These are phyloP conservation scores for Myocastor coypus DNA, from an alignment of 2,113 vertebrate species.

Conservation along the genomic window DNA sequence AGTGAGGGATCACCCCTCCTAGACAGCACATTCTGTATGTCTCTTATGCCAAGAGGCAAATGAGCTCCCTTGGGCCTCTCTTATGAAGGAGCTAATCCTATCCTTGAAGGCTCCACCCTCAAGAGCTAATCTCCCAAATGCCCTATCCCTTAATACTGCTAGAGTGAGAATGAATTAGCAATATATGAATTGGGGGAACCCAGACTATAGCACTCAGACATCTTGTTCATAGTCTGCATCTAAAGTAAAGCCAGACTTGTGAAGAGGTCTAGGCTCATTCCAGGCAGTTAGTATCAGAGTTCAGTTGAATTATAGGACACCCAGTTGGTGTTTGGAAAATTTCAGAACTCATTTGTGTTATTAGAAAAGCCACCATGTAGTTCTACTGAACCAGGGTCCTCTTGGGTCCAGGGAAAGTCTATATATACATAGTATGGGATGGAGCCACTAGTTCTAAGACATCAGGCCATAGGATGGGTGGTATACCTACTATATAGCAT, in stretches of 20 bases:
- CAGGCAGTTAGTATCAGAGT: background rate
- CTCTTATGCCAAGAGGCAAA: too few relatives aligned
- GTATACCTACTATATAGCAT: rapidly evolving
- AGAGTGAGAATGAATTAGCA: background rate
- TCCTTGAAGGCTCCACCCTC: background rate
- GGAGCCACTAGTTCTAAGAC: background rate
- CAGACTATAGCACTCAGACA: background rate
- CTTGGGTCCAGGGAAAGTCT: background rate
- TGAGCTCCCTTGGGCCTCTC: background rate
- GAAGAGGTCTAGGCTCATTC: background rate
- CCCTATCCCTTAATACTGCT: background rate
- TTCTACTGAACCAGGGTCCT: background rate
- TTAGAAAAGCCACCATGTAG: background rate
- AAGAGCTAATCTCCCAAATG: background rate
- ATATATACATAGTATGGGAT: too few relatives aligned
- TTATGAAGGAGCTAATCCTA: background rate
- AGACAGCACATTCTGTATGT: background rate
- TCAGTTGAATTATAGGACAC: too few relatives aligned
- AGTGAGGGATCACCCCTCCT: background rate
- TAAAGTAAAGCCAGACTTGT: rapidly evolving
- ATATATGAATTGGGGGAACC: background rate
- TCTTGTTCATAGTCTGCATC: background rate
- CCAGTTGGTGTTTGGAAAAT: background rate
- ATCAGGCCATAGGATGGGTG: rapidly evolving
- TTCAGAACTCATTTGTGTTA: background rate